Conservation (phyloP, 2,888 invertebrate species). For the Drosophila tripunctata region DNA sequence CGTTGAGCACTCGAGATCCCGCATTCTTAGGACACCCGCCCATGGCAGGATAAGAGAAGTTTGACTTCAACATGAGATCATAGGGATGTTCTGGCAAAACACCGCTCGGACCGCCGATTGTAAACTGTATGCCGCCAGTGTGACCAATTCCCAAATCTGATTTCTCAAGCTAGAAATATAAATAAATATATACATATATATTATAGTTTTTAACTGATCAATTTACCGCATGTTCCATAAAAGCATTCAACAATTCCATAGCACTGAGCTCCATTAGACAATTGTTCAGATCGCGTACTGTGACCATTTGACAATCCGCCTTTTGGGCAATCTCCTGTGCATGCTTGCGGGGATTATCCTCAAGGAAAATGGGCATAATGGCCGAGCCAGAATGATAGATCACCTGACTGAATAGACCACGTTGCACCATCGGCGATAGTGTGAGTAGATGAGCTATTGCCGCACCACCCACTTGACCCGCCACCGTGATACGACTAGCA, state of each 20-base stretch:
- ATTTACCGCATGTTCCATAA: slow-evolving; percentile 80
- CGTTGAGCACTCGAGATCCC: slow-evolving; percentile 78
- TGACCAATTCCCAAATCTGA: slow-evolving; percentile 78
- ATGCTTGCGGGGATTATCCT: slow-evolving; percentile 83
- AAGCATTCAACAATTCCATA: slow-evolving; percentile 74
- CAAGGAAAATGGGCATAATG: slow-evolving; percentile 85
- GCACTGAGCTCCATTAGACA: slow-evolving; percentile 80
- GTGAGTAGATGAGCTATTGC: slow-evolving; percentile 85
- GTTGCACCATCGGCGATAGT: slow-evolving; percentile 83
- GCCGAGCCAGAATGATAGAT: slow-evolving; percentile 86
- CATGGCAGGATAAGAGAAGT: slow-evolving; percentile 81
- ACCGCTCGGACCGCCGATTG: slow-evolving; percentile 82
- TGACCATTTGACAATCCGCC: slow-evolving; percentile 77
- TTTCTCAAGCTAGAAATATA: slow-evolving; percentile 66
- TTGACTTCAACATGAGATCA: slow-evolving; percentile 75
- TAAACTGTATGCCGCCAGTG: slow-evolving; percentile 82
- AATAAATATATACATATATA: not conserved
- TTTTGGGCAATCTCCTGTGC: slow-evolving; percentile 83
- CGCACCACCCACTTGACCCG: slow-evolving; percentile 86
- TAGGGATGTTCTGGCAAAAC: slow-evolving; percentile 82
- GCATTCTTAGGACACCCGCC: slow-evolving; percentile 82
- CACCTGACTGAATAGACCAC: slow-evolving; percentile 85
- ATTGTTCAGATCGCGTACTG: slow-evolving; percentile 74
- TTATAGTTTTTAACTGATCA: not conserved
- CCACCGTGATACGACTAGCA: slow-evolving; percentile 84